Conservation (phyloP, 1,140 invertebrate species). For the fruit fly (Drosophila melanogaster) region DNA sequence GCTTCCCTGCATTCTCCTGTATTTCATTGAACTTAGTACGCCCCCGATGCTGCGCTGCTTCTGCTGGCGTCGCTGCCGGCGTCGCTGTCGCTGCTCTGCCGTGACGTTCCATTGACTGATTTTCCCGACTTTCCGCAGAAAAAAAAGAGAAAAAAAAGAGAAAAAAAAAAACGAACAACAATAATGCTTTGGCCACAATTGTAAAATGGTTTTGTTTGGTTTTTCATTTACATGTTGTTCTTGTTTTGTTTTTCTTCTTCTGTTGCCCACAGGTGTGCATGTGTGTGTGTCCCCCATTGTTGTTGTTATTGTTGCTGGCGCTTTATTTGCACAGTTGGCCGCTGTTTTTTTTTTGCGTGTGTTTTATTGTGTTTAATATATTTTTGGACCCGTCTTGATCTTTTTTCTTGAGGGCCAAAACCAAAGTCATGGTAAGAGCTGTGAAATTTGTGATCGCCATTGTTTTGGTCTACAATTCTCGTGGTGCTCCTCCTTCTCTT, state of each 20-base stretch:
- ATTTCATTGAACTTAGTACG: slow-evolving; percentile 38
- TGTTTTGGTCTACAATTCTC: slow-evolving; percentile 31
- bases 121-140: slow-evolving; percentile 59
- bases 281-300: slow-evolving; percentile 26
- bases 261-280: slow-evolving; percentile 32
- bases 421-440: slow-evolving; percentile 52
- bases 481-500: not conserved
- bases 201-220: slow-evolving; percentile 71
- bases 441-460: slow-evolving; percentile 44
- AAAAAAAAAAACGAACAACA: slow-evolving; percentile 38
- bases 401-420: slow-evolving; percentile 28
- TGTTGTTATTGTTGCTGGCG: slow-evolving; percentile 41
- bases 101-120: slow-evolving; percentile 79
- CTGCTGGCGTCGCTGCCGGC: slow-evolving; percentile 13
- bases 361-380: slow-evolving; percentile 19
- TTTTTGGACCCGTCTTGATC: slow-evolving; percentile 38
- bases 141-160: slow-evolving; percentile 40
- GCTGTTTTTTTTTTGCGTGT: slow-evolving; percentile 29
- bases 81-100: slow-evolving; percentile 43
- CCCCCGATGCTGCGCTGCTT: slow-evolving; percentile 24
- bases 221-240: slow-evolving; percentile 73
- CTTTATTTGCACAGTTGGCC: slow-evolving; percentile 68
- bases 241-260: slow-evolving; percentile 28
- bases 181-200: slow-evolving; percentile 54
- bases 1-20: slow-evolving; percentile 6